Base-by-base conservation (phyloP, 1,140 invertebrate species). In the Phenacoccus solenopsis region DNA sequence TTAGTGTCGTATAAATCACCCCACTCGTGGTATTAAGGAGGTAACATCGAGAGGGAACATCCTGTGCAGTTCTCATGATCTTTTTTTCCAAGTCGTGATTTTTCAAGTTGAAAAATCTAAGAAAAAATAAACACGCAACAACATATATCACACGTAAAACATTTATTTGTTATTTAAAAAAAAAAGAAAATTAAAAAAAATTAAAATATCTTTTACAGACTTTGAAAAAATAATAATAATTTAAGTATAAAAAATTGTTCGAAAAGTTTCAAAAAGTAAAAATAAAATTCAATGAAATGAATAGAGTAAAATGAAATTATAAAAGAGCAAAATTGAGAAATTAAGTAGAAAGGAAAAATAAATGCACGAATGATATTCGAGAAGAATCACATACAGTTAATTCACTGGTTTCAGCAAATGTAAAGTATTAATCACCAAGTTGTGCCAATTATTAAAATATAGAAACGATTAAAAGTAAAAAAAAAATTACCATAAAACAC, bases 121-220 rank as follows among this genome's bases (percentile, higher is more conserved):
- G n/a, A n/a, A n/a, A n/a, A n/a, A n/a, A n/a, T n/a, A n/a, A n/a
- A n/a, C n/a, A n/a, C n/a, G n/a, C n/a, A n/a, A n/a, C n/a, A n/a
- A n/a, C n/a, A n/a, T n/a, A n/a, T n/a, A n/a, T n/a, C n/a, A n/a
- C n/a, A n/a, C n/a, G n/a, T n/a, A n/a, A n/a, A n/a, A n/a, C n/a
- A n/a, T n/a, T n/a, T n/a, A n/a, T n/a, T n/a, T n/a, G n/a, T n/a
- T n/a, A n/a, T n/a, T n/a, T n/a, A n/a, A 72, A 75, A 70, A 68
- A 74, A 70, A 73, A 76, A 59, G 77, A 80, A 32, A 76, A 76
- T 30, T 73, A 80, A 38, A 72, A 64, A 76, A 78, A 38, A 70
- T 72, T 56, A 76, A 75, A 70, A 75, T 76, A 56, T 71, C 78
- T 68, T 74, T 75, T 68, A 74, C 76, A 30, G 73, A 77, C 69